Base-by-base conservation (phyloP, 2,797 vertebrate genomes). In the Pteropus rufus region DNA sequence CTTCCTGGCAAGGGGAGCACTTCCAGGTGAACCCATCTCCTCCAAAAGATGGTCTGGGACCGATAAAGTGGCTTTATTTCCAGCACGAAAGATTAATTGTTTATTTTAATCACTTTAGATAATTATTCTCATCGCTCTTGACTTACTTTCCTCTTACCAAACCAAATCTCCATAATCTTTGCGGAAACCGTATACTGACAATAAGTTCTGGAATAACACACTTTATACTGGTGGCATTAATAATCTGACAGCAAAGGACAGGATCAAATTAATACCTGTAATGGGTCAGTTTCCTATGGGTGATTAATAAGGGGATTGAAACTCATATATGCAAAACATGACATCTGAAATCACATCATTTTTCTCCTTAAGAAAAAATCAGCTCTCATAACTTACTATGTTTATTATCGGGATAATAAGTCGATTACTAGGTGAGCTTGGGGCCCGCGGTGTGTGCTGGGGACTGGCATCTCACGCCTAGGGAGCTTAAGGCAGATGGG, bases 71-170 rank as follows among this genome's bases (percentile, higher is more conserved):
- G 4, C 60, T 64, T 85, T 60, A 70, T 69, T 94, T 67, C 56
- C 31, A 76, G 10, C 49, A 72, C 65, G 56, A 54, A 73, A 77
- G 46, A 92, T 54, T n/a, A 24, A 58, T 54, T 75, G 29, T 86
- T 92, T 93, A 70, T 91, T 86, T 92, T 75, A 96, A 92, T 86
- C 54, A 75, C 58, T 94, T 65, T 9, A 79, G 31, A 39, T 94
- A 67, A 92, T 95, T 75, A 83, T 64, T 91, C 6, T 62, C 54
- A 18, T 81, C 23, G 39, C 7, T 67, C 41, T 93, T 80, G 24
- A 39, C 46, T 91, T 60, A 87, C 56, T 85, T 90, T 95, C 16
- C 36, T 88, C 60, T 81, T 82, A 92, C 77, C 29, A 77, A 64
- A 29, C 44, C 36, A 85, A 41, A 67, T 79, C 31, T 85, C 72